Base-by-base conservation (phyloP, 2,113 vertebrate genomes). In the Rynchops niger region DNA sequence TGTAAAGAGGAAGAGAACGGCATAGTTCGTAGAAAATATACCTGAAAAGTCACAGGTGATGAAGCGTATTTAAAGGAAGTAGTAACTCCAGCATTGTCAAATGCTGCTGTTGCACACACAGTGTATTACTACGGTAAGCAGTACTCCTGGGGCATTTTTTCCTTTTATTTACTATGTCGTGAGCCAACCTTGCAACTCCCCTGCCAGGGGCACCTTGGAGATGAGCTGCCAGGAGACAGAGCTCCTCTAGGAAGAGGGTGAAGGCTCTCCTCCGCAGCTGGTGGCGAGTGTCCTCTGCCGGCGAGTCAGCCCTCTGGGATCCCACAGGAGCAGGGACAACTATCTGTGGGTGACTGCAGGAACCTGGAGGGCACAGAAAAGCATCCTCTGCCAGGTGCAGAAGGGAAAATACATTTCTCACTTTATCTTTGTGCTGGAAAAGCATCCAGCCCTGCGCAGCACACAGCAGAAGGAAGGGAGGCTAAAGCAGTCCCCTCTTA, bases 201-300 rank as follows among this genome's bases (percentile, higher is more conserved):
- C 34, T 65, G 86, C 80, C 81, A 69, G 53, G 7, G 73, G 43
- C 77, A 72, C n/a, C n/a, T 50, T 53, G 65, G 61, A 71, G 47
- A 17, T 29, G 82, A 80, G 29, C 53, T 52, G 55, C 50, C 52
- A 22, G 73, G 47, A 91, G 49, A 11, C 29, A 40, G 34, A 53
- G 72, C 56, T 79, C n/a, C 71, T 73, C 58, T 36, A 17, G 9
- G 71, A 43, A 84, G 12, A 50, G 47, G 15, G 47, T 25, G 65
- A 77, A 34, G 0, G 0, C 53, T 84, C 55, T 78, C 15, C 65
- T 78, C 27, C 4, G 3, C 62, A 52, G 69, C 7, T 5, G 49
- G 45, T 30, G 55, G 34, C 1, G 42, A 82, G 91, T 80, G 96
- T 87, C 91, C 94, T 91, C 89, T 95, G 62, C 84, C 0, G 78